Evolutionary conservation across 2,888 invertebrate species (phyloP).

Genomic region (Seira sanloemensis): DNA sequence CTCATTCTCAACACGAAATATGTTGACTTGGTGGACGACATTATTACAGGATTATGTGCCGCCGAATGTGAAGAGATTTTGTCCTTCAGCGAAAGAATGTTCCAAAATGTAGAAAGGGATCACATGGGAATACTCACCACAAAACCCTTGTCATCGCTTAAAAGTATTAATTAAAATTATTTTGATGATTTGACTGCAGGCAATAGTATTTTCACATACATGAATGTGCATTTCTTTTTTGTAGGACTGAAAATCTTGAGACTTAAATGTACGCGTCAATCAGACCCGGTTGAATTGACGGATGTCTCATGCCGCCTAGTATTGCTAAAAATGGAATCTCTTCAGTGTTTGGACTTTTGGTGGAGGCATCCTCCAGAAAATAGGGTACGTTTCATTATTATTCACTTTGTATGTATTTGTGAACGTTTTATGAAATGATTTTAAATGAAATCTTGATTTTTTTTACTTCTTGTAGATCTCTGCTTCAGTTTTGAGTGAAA

Average conservation of each 20-base stretch:
- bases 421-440: too few species aligned
- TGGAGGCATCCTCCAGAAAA: slow-evolving; percentile 32
- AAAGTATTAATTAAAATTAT: slow-evolving; percentile 50
- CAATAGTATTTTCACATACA: neutral
- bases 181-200: neutral
- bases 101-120: slow-evolving; percentile 35
- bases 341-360: slow-evolving; percentile 65
- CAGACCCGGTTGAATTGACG: slow-evolving; percentile 64
- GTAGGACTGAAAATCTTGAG: slow-evolving; percentile 65
- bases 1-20: slow-evolving; percentile 65
- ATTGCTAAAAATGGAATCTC: slow-evolving; percentile 58
- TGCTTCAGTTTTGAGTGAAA: slow-evolving; percentile 26
- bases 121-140: slow-evolving; percentile 37
- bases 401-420: too few species aligned
- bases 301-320: slow-evolving; percentile 66
- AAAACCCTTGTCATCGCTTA: slow-evolving; percentile 59
- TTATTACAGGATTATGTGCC: slow-evolving; percentile 62
- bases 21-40: slow-evolving; percentile 55
- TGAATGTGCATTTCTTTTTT: neutral
- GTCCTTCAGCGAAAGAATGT: slow-evolving; percentile 22
- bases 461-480: slow-evolving; percentile 44
- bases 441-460: neutral
- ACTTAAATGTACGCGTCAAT: slow-evolving; percentile 60
- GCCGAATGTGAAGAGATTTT: slow-evolving; percentile 47
- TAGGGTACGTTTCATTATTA: slow-evolving; percentile 22